phyloP scores from a whole-genome alignment of 2,888 invertebrate genomes.

The Latheticus oryzae region DNA sequence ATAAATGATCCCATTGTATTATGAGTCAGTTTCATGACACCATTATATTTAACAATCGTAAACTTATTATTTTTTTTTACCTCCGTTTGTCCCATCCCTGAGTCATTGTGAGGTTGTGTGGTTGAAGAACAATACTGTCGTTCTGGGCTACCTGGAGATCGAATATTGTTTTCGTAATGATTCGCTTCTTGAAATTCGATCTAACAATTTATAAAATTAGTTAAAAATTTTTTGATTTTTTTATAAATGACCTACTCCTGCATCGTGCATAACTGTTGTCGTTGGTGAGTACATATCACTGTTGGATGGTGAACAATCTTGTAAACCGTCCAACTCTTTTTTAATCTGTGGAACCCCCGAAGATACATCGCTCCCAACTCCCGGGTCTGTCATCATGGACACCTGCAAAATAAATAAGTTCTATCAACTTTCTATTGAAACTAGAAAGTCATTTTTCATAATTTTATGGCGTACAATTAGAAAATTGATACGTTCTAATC shows the following conservation, averaged over 20 bases:
- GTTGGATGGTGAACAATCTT: slow-evolving; percentile 68
- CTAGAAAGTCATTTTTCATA: slow-evolving; percentile 1
- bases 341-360: slow-evolving; percentile 64
- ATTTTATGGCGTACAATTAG: too few relatives aligned
- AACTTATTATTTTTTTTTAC: slow-evolving; percentile 62
- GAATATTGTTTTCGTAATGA: slow-evolving; percentile 71
- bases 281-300: slow-evolving; percentile 70
- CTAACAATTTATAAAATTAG: slow-evolving; percentile 36
- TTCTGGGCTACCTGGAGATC: slow-evolving; percentile 83
- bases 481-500: too few relatives aligned
- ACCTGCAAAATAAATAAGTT: slow-evolving; percentile 66
- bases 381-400: slow-evolving; percentile 76
- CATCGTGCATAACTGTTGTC: slow-evolving; percentile 63
- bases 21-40: too few relatives aligned
- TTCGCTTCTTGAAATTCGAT: slow-evolving; percentile 52
- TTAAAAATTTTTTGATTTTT: slow-evolving; percentile 3
- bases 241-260: slow-evolving; percentile 34
- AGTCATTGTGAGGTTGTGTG: slow-evolving; percentile 76
- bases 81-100: slow-evolving; percentile 67
- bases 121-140: slow-evolving; percentile 92
- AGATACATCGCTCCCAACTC: slow-evolving; percentile 56
- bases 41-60: too few relatives aligned
- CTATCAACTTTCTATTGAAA: too few relatives aligned
- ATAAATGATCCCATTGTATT: too few relatives aligned
- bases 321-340: slow-evolving; percentile 70